phyloP scores from a whole-genome alignment of 2,888 invertebrate genomes.

The Gandaritis pyraliata region DNA sequence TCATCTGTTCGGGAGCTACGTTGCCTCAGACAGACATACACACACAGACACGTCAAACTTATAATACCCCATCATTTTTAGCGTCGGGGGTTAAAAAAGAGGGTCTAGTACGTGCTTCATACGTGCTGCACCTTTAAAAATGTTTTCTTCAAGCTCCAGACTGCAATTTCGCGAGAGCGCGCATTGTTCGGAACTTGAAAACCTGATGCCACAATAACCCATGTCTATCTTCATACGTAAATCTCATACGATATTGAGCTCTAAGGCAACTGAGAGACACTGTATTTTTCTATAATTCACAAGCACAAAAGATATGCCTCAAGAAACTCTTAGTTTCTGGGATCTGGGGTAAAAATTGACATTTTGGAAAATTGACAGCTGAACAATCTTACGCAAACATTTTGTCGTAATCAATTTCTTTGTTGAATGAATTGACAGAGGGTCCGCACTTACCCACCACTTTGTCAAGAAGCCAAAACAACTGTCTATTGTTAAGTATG shows the following conservation, averaged over 20 bases:
- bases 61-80: too few species aligned
- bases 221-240: conserved; percentile 14
- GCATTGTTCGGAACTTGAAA: conserved; percentile 40
- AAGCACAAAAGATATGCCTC: not conserved
- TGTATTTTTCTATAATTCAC: not conserved
- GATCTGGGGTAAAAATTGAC: not conserved
- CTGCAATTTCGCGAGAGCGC: conserved; percentile 31
- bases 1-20: too few species aligned
- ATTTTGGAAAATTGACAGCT: too few species aligned
- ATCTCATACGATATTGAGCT: conserved; percentile 1
- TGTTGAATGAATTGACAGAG: not conserved
- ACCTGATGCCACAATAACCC: conserved; percentile 40
- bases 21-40: too few species aligned
- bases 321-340: not conserved
- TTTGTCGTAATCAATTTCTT: not conserved
- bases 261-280: not conserved
- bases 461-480: conserved; percentile 10
- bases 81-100: too few species aligned
- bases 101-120: conserved; percentile 6
- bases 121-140: conserved; percentile 19
- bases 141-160: conserved; percentile 19
- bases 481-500: conserved; percentile 1
- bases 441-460: not conserved
- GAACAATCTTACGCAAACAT: too few species aligned
- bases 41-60: too few species aligned